Base-by-base conservation (phyloP, 2,797 vertebrate species). In the Eleutherodactylus coqui region DNA sequence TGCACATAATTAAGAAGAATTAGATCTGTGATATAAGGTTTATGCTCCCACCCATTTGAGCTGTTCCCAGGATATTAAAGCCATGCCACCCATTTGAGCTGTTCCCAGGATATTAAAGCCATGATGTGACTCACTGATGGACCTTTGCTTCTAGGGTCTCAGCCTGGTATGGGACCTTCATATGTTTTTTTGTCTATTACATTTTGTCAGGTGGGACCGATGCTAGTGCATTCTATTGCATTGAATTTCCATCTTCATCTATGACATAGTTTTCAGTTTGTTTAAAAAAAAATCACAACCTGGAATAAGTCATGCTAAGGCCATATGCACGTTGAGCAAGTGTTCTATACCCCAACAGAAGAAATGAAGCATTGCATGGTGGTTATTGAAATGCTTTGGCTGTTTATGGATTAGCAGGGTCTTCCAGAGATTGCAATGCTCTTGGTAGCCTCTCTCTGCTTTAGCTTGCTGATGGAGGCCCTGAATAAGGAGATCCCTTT, bases 41-140 rank as follows among this genome's bases (percentile, higher is more conserved):
- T 38, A 17, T 70, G 32, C 45, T 70, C 45, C 47, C 62, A 53
- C 8, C 29, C 32, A 17, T 29, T 1, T 36, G 14, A 45, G 76
- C 53, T 14, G n/a, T 58, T 79, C 77, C 55, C 77, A 79, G 55
- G 77, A 45, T 79, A 62, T 62, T 62, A 45, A 58, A 43, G 38
- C 49, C 2, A 53, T 47, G 43, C 19, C 53, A 45, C 8, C 36
- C 38, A 21, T 34, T 2, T 29, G 13, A 53, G 62, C 62, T 21
- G 13, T 67, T 82, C 79, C 62, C 79, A 82, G 64, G 79, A 53
- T 82, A 70, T 70, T 53, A 53, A 51, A 38, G 45, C 79, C 7
- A 45, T 72, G 64, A 81, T 81, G 62, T 81, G 27, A 81, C 9
- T 81, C 79, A 69, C 43, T 81, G 43, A 81, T 32, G 51, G 29